Base-by-base conservation (phyloP, 2,797 vertebrate species). In the Telmatherina bonti region DNA sequence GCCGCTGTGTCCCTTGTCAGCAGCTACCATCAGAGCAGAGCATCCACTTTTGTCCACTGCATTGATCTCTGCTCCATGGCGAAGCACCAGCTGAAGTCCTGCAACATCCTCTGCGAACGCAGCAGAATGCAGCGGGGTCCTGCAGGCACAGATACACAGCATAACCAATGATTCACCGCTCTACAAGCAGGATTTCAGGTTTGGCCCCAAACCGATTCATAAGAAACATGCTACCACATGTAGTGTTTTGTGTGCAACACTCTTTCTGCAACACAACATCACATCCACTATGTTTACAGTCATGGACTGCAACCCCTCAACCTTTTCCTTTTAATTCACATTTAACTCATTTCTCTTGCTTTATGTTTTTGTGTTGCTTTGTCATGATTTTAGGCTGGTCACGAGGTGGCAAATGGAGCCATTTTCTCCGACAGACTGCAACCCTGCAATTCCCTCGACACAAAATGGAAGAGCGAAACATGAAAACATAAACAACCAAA, bases 51-150 rank as follows among this genome's bases (percentile, higher is more conserved):
- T 91, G 93, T 99, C 97, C 15, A 96, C 94, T 6, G 91, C 89
- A 29, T 99, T 95, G 85, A 99, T 96, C 91, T 98, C 96, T 2
- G 96, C 94, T 2, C 96, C 95, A 29, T 97, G 97, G 88, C 94
- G 94, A 88, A 99, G 93, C 52, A 97, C 95, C 92, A 98, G 93
- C 93, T 96, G 96, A 92, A 98, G 95, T 84, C 96, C 96, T 24
- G 95, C 95, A 49, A 96, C 92, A 62, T 97, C 96, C 93, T 97
- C 97, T 49, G 96, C 95, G 74, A 97, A 97, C 79, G 97, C 97
- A 91, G 97, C 97, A 86, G 97, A 97, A 82, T 99, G 97, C 92
- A 99, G 95, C 36, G 97, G 97, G 78, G 96, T 96, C 94, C 97
- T 99, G 62, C 2, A 35, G 69, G 67, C 20, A 66, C 33, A 66